phyloP scores from a whole-genome alignment of 2,113 vertebrate species.

The human region DNA sequence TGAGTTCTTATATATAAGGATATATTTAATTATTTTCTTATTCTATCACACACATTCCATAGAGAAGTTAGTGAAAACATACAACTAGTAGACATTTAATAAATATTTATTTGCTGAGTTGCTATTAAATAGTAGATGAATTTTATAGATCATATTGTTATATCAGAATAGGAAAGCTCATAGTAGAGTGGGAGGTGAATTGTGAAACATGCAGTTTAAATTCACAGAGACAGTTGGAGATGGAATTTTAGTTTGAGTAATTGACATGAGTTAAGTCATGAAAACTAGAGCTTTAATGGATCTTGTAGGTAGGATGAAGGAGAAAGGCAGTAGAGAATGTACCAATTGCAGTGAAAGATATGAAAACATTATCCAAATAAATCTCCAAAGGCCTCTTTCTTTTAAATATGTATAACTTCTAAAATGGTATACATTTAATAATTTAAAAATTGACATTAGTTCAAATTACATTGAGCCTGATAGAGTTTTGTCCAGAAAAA shows the following conservation, averaged over 20 bases:
- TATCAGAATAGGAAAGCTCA: neutral
- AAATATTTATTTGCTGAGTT: neutral
- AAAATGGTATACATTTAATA: neutral
- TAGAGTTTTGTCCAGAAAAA: neutral
- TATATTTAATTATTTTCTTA: neutral
- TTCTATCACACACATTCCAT: neutral
- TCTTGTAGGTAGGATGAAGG: neutral
- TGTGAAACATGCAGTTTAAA: neutral
- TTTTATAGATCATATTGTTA: neutral
- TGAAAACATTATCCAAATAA: neutral
- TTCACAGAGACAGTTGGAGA: neutral
- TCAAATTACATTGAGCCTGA: neutral
- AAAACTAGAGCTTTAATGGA: neutral
- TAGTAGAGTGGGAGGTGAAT: neutral
- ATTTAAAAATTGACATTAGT: neutral
- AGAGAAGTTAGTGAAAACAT: neutral
- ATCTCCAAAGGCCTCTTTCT: neutral
- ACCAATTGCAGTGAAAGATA: neutral
- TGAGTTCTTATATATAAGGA: neutral
- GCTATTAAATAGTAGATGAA: neutral
- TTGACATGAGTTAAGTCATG: neutral
- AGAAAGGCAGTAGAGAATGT: neutral
- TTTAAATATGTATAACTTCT: neutral
- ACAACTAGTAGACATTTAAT: neutral
- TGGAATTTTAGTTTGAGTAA: neutral